These are phyloP conservation scores for Watsonalla cultraria DNA, from an alignment of 2,888 invertebrate species.

Conservation along the genomic window DNA sequence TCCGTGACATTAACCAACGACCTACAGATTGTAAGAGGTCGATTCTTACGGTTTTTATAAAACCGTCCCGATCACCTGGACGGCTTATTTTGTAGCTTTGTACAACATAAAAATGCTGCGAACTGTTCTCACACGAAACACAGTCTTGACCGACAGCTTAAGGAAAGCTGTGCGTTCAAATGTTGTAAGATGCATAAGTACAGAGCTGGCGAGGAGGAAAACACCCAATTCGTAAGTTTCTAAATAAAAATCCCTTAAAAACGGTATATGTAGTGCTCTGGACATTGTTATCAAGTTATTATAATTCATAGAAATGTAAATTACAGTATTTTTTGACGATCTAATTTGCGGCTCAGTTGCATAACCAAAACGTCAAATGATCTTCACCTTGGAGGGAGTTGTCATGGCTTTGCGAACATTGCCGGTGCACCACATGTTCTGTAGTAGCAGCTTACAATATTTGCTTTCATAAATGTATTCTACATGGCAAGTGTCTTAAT, in stretches of 20 bases:
- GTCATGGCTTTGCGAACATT: conserved; percentile 23
- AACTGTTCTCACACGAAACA: conserved; percentile 84
- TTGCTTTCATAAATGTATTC: not conserved
- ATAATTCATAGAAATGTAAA: conserved; percentile 2
- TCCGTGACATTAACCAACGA: conserved; percentile 37
- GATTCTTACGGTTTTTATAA: conserved; percentile 47
- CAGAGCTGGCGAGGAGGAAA: conserved; percentile 81
- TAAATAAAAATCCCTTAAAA: conserved; percentile 12
- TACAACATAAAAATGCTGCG: conserved; percentile 82
- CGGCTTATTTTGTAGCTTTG: conserved; percentile 48
- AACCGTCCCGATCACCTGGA: conserved; percentile 66
- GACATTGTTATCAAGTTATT: not conserved
- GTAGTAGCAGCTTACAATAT: not conserved
- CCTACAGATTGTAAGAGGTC: conserved; percentile 73
- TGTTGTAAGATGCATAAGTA: conserved; percentile 78
- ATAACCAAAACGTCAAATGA: conserved; percentile 70
- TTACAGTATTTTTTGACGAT: conserved; percentile 8
- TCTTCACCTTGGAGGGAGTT: conserved; percentile 42
- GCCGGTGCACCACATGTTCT: conserved; percentile 37
- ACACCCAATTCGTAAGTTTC: conserved; percentile 77
- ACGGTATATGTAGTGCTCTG: not conserved
- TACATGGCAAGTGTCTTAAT: too few relatives aligned
- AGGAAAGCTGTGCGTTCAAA: conserved; percentile 79
- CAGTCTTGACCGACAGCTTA: conserved; percentile 80
- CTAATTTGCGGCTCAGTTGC: conserved; percentile 51